phyloP scores from a whole-genome alignment of 92 coral and sea anemone species.

The Zoanthus solanderi region DNA sequence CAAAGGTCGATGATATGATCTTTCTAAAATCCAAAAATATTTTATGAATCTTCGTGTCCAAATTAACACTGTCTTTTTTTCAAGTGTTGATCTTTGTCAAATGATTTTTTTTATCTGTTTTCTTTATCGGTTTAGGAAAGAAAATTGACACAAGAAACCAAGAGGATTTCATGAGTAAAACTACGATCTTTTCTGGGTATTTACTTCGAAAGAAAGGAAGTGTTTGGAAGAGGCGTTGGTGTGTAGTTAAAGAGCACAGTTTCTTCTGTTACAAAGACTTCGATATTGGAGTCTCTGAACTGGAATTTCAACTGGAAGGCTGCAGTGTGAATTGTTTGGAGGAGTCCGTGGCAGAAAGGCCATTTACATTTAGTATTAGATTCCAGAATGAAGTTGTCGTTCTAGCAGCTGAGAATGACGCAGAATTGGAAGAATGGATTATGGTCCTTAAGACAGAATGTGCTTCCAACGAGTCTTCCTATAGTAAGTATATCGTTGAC shows the following conservation, averaged over 20 bases:
- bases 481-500: slow-evolving; percentile 31
- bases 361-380: slow-evolving; percentile 71
- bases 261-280: slow-evolving; percentile 89
- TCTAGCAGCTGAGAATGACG: slow-evolving; percentile 91
- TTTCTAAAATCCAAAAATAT: too few species aligned
- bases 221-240: slow-evolving; percentile 94
- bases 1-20: too few species aligned
- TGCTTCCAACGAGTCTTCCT: slow-evolving; percentile 18
- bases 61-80: neutral
- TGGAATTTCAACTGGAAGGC: slow-evolving; percentile 76
- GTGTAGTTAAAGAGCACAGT: slow-evolving; percentile 79
- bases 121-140: slow-evolving; percentile 58
- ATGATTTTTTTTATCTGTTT: neutral
- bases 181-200: slow-evolving; percentile 87
- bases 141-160: slow-evolving; percentile 65
- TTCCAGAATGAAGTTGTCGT: slow-evolving; percentile 74
- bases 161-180: slow-evolving; percentile 47
- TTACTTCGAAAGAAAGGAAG: slow-evolving; percentile 90
- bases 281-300: slow-evolving; percentile 76
- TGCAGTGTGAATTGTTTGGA: slow-evolving; percentile 56
- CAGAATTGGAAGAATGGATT: slow-evolving; percentile 93
- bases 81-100: neutral
- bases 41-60: too few species aligned
- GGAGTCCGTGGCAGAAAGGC: slow-evolving; percentile 69
- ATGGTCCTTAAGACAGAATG: slow-evolving; percentile 84